Evolutionary conservation across 2,888 invertebrate genomes (phyloP).

Genomic region (Galerucella nymphaeae): DNA sequence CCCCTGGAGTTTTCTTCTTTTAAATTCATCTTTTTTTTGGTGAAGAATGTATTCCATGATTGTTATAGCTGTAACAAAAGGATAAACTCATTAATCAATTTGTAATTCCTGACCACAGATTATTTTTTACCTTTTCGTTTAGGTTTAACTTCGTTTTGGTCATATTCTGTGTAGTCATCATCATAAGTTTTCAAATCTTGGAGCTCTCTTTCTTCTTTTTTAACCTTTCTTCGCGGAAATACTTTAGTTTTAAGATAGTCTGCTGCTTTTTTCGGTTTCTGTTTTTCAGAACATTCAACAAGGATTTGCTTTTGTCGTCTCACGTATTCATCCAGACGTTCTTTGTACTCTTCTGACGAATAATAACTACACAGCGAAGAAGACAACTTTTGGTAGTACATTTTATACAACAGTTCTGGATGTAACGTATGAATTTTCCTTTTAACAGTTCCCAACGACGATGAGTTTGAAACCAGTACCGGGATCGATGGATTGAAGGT

Average conservation of each 20-base stretch:
- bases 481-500: neutral
- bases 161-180: neutral
- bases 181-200: neutral
- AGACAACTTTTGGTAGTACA: neutral
- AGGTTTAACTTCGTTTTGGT: neutral
- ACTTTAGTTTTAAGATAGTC: neutral
- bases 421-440: neutral
- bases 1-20: neutral
- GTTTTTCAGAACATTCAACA: neutral
- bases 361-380: neutral
- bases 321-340: neutral
- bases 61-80: constrained; percentile 2
- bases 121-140: neutral
- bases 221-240: neutral
- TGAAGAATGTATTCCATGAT: neutral
- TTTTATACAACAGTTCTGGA: neutral
- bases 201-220: neutral
- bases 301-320: neutral
- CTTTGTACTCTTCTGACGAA: neutral
- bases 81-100: too few relatives aligned
- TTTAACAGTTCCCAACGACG: neutral
- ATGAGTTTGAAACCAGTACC: neutral
- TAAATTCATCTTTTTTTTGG: neutral
- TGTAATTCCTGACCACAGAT: too few relatives aligned
- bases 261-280: neutral